Percentiles rank a stretch among this genome's conserved stretches.
Evolutionary conservation across 2,113 vertebrate genomes (phyloP).

Genomic region (Aegotheles bennettii): DNA sequence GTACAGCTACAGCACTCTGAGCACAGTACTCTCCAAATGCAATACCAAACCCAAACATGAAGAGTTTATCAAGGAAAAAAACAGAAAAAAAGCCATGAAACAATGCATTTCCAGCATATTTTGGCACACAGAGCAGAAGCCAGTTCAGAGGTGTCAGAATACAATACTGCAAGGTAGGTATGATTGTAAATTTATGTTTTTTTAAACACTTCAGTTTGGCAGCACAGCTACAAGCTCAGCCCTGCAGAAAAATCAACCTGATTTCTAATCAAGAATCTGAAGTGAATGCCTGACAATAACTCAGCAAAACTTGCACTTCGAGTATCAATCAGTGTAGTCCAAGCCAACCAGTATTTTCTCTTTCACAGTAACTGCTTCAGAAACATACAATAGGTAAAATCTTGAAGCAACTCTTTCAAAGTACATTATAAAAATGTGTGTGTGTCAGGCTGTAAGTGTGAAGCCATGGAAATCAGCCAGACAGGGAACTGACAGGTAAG

Average conservation of each 20-base stretch:
- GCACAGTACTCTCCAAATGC: not conserved
- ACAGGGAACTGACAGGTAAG: not conserved
- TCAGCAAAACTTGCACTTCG: not conserved
- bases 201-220: not conserved
- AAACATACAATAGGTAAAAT: not conserved
- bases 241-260: not conserved
- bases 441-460: not conserved
- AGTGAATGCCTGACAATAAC: not conserved
- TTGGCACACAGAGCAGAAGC: not conserved
- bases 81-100: not conserved
- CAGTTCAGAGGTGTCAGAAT: not conserved
- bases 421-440: not conserved
- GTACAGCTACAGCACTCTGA: not conserved
- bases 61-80: not conserved
- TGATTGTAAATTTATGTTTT: too few species aligned
- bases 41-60: fast-evolving
- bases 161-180: not conserved
- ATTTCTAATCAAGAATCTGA: not conserved
- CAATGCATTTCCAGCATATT: fast-evolving
- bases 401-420: not conserved
- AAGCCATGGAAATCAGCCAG: not conserved
- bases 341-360: not conserved
- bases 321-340: too few species aligned
- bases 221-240: not conserved
- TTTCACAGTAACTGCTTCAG: not conserved